These are phyloP conservation scores for Temnothorax rugatulus DNA, from an alignment of 2,888 invertebrate genomes.

Conservation along the genomic window DNA sequence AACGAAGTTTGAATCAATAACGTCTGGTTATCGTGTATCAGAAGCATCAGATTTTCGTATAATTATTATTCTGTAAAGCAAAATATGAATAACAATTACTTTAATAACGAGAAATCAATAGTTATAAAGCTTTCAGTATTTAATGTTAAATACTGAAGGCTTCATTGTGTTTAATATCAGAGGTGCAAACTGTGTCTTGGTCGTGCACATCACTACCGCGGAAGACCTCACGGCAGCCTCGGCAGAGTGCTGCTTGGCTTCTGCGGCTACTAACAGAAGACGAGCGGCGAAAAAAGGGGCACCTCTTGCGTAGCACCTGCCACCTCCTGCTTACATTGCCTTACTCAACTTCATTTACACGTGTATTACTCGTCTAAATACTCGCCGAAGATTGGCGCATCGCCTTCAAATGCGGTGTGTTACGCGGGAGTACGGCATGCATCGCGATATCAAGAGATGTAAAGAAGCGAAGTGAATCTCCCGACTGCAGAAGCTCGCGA, in stretches of 20 bases:
- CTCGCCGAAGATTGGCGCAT: slow-evolving; percentile 71
- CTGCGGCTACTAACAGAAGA: slow-evolving; percentile 72
- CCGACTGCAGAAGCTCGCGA: not conserved
- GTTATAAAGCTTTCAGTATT: not conserved
- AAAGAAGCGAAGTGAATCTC: slow-evolving; percentile 7
- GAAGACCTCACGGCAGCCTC: slow-evolving; percentile 57
- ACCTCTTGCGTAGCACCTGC: slow-evolving; percentile 65
- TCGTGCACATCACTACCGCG: slow-evolving; percentile 51
- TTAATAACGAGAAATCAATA: not conserved
- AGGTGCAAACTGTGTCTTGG: slow-evolving; percentile 1
- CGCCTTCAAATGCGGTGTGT: slow-evolving; percentile 52
- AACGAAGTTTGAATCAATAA: not conserved
- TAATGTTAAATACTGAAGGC: not conserved
- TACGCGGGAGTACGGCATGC: slow-evolving; percentile 13
- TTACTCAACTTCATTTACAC: slow-evolving; percentile 70
- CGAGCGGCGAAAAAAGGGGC: slow-evolving; percentile 53
- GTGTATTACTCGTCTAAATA: slow-evolving; percentile 66
- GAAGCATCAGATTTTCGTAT: not conserved
- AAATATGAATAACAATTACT: not conserved
- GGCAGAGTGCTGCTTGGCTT: slow-evolving; percentile 63
- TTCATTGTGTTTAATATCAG: slow-evolving; percentile 6
- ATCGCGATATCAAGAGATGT: slow-evolving; percentile 30
- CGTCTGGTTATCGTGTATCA: not conserved
- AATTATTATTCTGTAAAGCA: not conserved
- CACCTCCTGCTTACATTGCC: slow-evolving; percentile 64